Percentiles rank a stretch among this genome's conserved stretches.
These are phyloP conservation scores for Epinephelus awoara DNA, from an alignment of 2,797 vertebrate genomes.

Conservation along the genomic window DNA sequence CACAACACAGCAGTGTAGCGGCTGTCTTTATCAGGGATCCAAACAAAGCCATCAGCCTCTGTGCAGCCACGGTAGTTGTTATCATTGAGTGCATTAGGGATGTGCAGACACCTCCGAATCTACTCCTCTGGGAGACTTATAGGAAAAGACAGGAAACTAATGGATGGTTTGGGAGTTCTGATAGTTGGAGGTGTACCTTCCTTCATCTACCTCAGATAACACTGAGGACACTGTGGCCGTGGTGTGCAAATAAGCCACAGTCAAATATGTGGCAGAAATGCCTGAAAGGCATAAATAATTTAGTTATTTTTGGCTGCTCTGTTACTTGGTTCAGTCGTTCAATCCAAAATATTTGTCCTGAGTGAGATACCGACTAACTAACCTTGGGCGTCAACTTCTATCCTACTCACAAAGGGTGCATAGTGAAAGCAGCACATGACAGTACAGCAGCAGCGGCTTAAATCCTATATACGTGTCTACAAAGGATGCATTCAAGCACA, in stretches of 20 bases:
- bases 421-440: background rate
- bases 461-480: background rate
- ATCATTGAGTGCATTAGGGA: conserved; percentile 76
- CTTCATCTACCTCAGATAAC: conserved; percentile 60
- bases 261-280: conserved; percentile 1
- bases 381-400: background rate
- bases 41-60: conserved; percentile 65
- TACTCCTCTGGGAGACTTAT: conserved; percentile 61
- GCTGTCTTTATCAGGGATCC: conserved; percentile 54
- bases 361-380: background rate
- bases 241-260: conserved; percentile 19
- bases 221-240: conserved; percentile 25
- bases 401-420: background rate
- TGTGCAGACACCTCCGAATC: conserved; percentile 58
- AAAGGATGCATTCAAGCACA: background rate
- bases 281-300: background rate
- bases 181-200: conserved; percentile 61
- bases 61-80: conserved; percentile 59
- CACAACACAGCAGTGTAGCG: conserved; percentile 25
- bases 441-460: background rate
- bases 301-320: background rate
- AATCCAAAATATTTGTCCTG: background rate
- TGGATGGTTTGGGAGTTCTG: conserved; percentile 59
- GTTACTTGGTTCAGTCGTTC: background rate
- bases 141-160: conserved; percentile 69